Conservation (phyloP, 2,888 invertebrate genomes). For the Drosophila maculinotata region DNA sequence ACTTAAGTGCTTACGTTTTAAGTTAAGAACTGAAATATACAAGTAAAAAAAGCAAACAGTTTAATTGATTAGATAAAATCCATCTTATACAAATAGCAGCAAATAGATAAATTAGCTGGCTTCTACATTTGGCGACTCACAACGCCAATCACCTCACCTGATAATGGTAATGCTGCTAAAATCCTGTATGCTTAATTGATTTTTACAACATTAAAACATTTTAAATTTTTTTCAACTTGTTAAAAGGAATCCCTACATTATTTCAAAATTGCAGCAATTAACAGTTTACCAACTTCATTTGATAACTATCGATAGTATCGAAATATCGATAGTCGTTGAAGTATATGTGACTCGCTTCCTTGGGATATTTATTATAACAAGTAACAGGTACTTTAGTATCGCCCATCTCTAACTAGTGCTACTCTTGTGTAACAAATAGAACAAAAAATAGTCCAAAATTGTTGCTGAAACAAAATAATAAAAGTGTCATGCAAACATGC, state of each 20-base stretch:
- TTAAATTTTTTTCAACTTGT: too few species aligned
- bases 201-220: not conserved
- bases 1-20: slow-evolving; percentile 5
- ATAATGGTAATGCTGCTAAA: not conserved
- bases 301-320: not conserved
- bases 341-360: slow-evolving; percentile 5
- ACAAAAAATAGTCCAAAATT: slow-evolving; percentile 44
- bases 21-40: slow-evolving; percentile 32
- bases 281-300: not conserved
- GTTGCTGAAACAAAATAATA: slow-evolving; percentile 44
- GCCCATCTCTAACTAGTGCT: slow-evolving; percentile 38
- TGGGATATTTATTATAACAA: not conserved
- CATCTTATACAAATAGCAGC: slow-evolving; percentile 48
- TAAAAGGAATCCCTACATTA: too few species aligned
- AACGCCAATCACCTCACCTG: slow-evolving; percentile 20
- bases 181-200: not conserved
- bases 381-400: slow-evolving; percentile 11
- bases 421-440: slow-evolving; percentile 60
- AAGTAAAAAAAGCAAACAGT: slow-evolving; percentile 40
- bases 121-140: slow-evolving; percentile 3
- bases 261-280: not conserved
- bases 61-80: slow-evolving; percentile 59
- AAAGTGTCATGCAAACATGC: slow-evolving; percentile 45
- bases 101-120: slow-evolving; percentile 29
- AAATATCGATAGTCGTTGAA: slow-evolving; percentile 12